These are phyloP conservation scores for Ellobium chinense DNA, from an alignment of 2,888 invertebrate species.

Conservation along the genomic window DNA sequence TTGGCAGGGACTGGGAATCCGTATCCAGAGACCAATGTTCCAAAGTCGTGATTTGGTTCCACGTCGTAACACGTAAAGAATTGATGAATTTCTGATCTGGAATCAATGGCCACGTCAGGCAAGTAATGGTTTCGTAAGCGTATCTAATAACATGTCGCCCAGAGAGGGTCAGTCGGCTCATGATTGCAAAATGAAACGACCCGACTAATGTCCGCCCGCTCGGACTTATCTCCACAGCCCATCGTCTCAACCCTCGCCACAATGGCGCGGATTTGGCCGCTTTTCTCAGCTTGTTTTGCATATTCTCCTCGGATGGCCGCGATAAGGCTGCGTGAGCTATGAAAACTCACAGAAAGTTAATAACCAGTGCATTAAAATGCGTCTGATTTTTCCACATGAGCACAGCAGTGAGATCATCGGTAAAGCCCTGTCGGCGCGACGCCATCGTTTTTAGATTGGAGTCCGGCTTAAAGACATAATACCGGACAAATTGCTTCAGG, in stretches of 20 bases:
- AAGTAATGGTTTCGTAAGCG: conserved; percentile 43
- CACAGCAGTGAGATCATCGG: conserved; percentile 55
- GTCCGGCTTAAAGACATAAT: conserved; percentile 55
- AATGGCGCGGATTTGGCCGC: conserved; percentile 40
- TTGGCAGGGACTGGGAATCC: too few relatives aligned
- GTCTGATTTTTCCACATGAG: conserved; percentile 57
- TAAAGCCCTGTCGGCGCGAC: conserved; percentile 40
- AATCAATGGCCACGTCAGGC: not conserved
- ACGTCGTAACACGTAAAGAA: too few relatives aligned
- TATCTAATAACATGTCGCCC: conserved; percentile 38
- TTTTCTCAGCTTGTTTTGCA: conserved; percentile 44
- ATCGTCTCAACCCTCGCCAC: conserved; percentile 41
- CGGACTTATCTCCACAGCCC: conserved; percentile 44
- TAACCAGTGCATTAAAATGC: conserved; percentile 67
- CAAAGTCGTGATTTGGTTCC: too few relatives aligned
- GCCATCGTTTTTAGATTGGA: conserved; percentile 50
- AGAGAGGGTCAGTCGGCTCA: conserved; percentile 16
- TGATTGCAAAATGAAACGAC: conserved; percentile 35
- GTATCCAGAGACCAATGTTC: too few relatives aligned
- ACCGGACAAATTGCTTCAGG: conserved; percentile 64
- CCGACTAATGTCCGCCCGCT: conserved; percentile 35
- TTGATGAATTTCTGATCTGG: conserved; percentile 20
- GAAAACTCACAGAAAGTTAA: conserved; percentile 65
- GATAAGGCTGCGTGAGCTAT: conserved; percentile 55
- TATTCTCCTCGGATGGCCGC: conserved; percentile 45